These are phyloP conservation scores for Pluvialis apricaria DNA, from an alignment of 2,113 vertebrate species.

Conservation along the genomic window DNA sequence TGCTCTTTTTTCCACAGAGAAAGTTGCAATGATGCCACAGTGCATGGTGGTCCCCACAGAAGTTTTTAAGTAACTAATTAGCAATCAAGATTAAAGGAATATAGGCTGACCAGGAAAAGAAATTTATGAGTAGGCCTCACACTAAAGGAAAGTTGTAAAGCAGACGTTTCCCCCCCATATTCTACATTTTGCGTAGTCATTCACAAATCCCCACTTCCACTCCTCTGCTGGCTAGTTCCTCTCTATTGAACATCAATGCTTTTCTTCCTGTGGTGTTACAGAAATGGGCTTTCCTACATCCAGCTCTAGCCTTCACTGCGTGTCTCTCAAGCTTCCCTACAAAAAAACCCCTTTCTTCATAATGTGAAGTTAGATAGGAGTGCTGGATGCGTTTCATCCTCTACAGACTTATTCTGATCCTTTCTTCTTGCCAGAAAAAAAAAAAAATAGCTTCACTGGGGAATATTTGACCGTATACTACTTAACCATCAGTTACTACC, in stretches of 20 bases:
- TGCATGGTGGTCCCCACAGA: fast-evolving
- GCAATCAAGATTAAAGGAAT: not conserved
- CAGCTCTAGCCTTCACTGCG: not conserved
- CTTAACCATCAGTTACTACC: not conserved
- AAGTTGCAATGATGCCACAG: not conserved
- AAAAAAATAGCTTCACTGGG: not conserved
- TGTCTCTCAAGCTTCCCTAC: not conserved
- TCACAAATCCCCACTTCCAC: not conserved
- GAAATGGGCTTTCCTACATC: not conserved
- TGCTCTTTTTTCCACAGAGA: not conserved
- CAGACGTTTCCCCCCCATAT: fast-evolving
- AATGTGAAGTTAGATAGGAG: not conserved
- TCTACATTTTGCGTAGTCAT: not conserved
- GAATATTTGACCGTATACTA: not conserved
- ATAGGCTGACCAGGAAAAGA: not conserved
- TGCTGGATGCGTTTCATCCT: not conserved
- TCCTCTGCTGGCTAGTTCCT: not conserved
- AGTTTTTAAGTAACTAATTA: not conserved
- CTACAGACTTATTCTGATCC: not conserved
- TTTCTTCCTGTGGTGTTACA: not conserved
- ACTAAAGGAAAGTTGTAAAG: not conserved
- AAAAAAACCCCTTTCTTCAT: not conserved
- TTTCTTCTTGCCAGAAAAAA: not conserved
- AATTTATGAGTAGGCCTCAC: not conserved
- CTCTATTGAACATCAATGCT: not conserved